Conservation (phyloP, 1,140 invertebrate species). For the Tenebrio molitor region DNA sequence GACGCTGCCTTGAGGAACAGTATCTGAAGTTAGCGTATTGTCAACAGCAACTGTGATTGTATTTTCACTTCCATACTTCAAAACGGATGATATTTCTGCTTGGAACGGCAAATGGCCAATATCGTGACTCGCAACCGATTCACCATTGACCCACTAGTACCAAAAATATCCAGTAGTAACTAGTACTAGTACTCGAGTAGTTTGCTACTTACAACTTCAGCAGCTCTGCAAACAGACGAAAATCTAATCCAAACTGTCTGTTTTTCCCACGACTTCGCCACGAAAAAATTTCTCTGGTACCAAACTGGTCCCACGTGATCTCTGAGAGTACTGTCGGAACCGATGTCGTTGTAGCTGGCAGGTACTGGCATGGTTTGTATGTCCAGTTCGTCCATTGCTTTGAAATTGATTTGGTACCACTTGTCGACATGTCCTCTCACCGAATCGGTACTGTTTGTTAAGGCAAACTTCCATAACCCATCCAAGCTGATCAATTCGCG, state of each 20-base stretch:
- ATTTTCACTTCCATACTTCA: conserved; percentile 81
- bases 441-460: conserved; percentile 74
- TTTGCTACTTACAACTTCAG: conserved; percentile 82
- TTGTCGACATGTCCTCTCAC: conserved; percentile 78
- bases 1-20: conserved; percentile 83
- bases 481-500: conserved; percentile 82
- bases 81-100: conserved; percentile 78
- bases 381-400: conserved; percentile 68
- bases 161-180: conserved; percentile 16
- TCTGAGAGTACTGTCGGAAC: conserved; percentile 80
- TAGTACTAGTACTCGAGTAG: conserved; percentile 48
- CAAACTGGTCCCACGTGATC: conserved; percentile 95
- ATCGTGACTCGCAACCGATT: conserved; percentile 82
- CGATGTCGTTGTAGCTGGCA: conserved; percentile 96
- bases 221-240: conserved; percentile 89
- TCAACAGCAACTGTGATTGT: conserved; percentile 92
- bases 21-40: conserved; percentile 86
- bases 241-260: conserved; percentile 86
- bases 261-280: conserved; percentile 79
- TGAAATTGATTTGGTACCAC: conserved; percentile 74
- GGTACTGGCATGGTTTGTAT: conserved; percentile 92
- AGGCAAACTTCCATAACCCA: conserved; percentile 90
- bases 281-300: conserved; percentile 87
- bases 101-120: conserved; percentile 97
- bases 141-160: conserved; percentile 89